These are phyloP conservation scores for Tragelaphus strepsiceros DNA, from an alignment of 2,113 vertebrate genomes.

Conservation along the genomic window DNA sequence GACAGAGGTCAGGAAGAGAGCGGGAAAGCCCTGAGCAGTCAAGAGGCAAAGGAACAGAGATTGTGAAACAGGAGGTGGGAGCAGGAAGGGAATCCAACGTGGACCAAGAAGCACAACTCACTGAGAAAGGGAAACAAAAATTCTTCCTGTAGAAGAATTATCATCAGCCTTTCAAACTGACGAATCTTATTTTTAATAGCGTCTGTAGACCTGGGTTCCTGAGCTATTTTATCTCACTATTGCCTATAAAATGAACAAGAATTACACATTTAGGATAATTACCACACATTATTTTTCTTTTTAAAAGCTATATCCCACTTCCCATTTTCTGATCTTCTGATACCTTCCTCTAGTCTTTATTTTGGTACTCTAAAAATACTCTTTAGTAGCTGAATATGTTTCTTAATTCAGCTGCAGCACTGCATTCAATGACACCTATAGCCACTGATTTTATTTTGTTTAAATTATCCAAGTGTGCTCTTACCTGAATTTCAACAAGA, in stretches of 20 bases:
- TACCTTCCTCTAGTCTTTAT: background rate
- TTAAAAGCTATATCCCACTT: background rate
- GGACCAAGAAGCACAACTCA: rapidly evolving
- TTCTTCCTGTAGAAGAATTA: background rate
- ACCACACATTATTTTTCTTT: background rate
- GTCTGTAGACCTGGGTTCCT: background rate
- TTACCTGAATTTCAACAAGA: constrained; percentile 39
- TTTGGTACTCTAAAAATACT: constrained; percentile 36
- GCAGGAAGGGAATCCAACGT: rapidly evolving
- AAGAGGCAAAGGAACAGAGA: background rate
- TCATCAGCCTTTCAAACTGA: background rate
- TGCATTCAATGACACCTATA: constrained; percentile 1
- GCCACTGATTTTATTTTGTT: constrained; percentile 23
- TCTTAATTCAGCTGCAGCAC: background rate
- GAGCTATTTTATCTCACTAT: background rate
- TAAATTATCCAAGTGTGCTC: background rate
- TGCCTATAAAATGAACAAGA: constrained; percentile 22
- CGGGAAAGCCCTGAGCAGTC: too few relatives aligned
- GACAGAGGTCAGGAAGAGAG: background rate
- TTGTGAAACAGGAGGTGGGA: rapidly evolving
- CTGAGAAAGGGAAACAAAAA: too few relatives aligned
- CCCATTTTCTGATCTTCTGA: constrained; percentile 2
- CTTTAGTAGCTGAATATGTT: background rate
- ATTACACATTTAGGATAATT: constrained; percentile 42
- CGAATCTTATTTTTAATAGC: background rate